Evolutionary conservation across 2,113 vertebrate species (phyloP).

Genomic region (Bufo gargarizans): DNA sequence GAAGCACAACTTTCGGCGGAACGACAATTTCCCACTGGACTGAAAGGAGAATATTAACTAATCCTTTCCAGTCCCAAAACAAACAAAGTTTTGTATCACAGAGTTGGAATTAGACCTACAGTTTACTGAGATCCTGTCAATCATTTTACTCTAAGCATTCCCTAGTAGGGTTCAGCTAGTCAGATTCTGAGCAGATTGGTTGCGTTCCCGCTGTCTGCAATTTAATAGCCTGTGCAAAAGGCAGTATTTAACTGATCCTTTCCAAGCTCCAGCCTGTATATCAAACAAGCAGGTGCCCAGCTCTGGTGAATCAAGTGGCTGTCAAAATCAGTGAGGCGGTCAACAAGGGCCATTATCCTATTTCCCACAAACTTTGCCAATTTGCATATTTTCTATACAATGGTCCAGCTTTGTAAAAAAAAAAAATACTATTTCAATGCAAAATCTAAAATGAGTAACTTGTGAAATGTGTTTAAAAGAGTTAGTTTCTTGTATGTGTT

Average conservation of each 20-base stretch:
- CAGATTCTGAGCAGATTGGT: conserved; percentile 53
- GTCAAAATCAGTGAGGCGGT: conserved; percentile 47
- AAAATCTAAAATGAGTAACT: not conserved
- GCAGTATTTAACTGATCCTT: conserved; percentile 56
- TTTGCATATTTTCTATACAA: conserved; percentile 40
- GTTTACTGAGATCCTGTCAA: conserved; percentile 54
- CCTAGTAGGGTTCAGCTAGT: conserved; percentile 53
- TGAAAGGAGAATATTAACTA: conserved; percentile 37
- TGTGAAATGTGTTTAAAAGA: not conserved
- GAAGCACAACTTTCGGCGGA: conserved; percentile 24
- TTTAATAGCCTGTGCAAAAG: conserved; percentile 58
- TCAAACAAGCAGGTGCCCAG: conserved; percentile 56
- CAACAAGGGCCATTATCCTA: conserved; percentile 50
- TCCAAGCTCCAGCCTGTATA: conserved; percentile 56
- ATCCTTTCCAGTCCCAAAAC: conserved; percentile 29
- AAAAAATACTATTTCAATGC: not conserved
- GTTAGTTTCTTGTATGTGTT: too few species aligned
- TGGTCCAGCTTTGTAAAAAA: not conserved
- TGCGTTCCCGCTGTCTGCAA: conserved; percentile 50
- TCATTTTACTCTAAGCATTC: conserved; percentile 31
- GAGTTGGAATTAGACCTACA: conserved; percentile 47
- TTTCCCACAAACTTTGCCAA: conserved; percentile 44
- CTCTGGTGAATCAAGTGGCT: conserved; percentile 48
- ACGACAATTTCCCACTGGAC: conserved; percentile 9
- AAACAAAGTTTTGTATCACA: conserved; percentile 53